phyloP scores from a whole-genome alignment of 2,888 invertebrate species.

The Marronus borbonicus region DNA sequence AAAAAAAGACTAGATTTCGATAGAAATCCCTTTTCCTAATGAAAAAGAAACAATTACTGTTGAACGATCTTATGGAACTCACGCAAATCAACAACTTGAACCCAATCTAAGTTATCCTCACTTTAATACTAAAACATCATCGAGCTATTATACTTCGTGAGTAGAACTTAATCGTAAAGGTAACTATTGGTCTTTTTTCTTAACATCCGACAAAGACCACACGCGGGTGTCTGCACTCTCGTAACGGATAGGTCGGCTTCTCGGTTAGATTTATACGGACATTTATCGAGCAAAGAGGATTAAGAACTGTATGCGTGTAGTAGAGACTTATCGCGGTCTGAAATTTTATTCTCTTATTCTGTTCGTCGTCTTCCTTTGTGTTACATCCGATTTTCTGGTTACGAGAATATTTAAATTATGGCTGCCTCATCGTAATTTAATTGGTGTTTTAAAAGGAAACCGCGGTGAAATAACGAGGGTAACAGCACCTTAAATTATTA shows the following conservation, averaged over 20 bases:
- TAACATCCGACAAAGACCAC: constrained; percentile 53
- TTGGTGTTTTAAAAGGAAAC: constrained; percentile 30
- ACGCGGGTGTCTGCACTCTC: constrained; percentile 58
- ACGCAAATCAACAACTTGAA: no score
- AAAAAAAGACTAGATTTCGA: no score
- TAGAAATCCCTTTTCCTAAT: no score
- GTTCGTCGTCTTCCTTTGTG: constrained; percentile 27
- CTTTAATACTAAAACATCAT: neutral
- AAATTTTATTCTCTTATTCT: constrained; percentile 33
- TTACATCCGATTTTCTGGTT: constrained; percentile 32
- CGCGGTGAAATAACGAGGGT: neutral
- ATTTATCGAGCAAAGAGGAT: constrained; percentile 55
- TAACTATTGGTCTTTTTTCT: neutral
- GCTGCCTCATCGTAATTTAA: constrained; percentile 16
- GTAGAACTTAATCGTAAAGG: constrained; percentile 6
- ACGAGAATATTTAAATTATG: neutral
- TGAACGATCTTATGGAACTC: no score
- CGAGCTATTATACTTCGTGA: neutral
- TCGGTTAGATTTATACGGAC: constrained; percentile 57
- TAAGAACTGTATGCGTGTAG: constrained; percentile 40
- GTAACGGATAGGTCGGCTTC: constrained; percentile 48
- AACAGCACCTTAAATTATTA: no score
- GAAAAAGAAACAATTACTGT: no score
- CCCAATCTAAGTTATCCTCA: no score
- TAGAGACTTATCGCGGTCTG: constrained; percentile 18